Evolutionary conservation across 2,888 invertebrate genomes (phyloP), one percentile per base, ranked within the genome.

Genomic region (Cylindroiulus punctatus): DNA sequence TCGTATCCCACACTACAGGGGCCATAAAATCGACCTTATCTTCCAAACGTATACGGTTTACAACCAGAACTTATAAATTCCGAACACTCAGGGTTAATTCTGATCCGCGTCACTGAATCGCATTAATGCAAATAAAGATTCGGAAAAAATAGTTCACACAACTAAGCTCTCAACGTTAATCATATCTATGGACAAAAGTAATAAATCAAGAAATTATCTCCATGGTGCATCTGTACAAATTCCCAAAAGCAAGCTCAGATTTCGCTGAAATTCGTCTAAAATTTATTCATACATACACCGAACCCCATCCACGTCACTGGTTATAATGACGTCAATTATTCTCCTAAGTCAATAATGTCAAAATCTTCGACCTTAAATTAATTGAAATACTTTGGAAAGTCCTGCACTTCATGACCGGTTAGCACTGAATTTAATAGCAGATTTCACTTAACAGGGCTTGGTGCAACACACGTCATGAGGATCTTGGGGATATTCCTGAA

Each of bases 1-100:
- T 52, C n/a, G 44, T 44, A 44, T 44, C 44, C 44, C 12, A 44
- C 10, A 44, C 52, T 14, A 30, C 1, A 30, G 30, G 12, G 30
- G 14, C 14, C 76, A 76, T 76, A 76, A 76, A 76, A 76, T 22
- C 26, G 76, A 76, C 76, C 76, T 76, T 76, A 76, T 76, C 76
- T 57, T 22, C 22, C 44, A 0, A 76, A 26, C 7, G n/a, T 65
- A 65, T 22, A 65, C 3, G 26, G 26, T 36, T 10, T 26, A 65
- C 65, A 65, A 22, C 65, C 65, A 65, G 22, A 22, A 22, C 36
- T 36, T 65, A n/a, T 19, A 26, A 65, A 65, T 65, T 26, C 65
- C 26, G 22, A 65, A 65, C n/a, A 65, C 22, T 65, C 65, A 26
- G 65, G 65, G 65, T 65, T 65, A 4, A 3, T 65, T 65, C 2